These are phyloP conservation scores for Stichopus horrens DNA, from an alignment of 53 echinoderm and acorn worm genomes.

Conservation along the genomic window DNA sequence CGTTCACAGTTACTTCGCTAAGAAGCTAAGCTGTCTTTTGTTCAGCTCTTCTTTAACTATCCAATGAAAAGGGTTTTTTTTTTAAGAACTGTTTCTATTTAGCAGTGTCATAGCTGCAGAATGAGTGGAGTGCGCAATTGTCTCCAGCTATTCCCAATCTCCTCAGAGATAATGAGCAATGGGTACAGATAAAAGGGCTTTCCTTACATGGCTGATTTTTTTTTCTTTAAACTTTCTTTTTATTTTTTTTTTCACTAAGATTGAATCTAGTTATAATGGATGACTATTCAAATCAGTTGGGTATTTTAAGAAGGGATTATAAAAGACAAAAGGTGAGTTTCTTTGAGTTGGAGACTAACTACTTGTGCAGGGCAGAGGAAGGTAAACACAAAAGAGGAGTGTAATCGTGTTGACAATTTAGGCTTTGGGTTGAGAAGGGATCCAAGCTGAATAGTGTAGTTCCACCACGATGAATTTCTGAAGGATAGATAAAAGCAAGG, in stretches of 20 bases:
- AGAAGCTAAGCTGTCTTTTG: conserved; percentile 48
- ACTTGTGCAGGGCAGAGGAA: conserved; percentile 13
- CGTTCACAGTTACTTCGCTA: conserved; percentile 45
- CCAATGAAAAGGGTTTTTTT: conserved; percentile 21
- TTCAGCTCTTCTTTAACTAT: conserved; percentile 36
- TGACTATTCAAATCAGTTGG: conserved; percentile 37
- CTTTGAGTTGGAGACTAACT: conserved; percentile 32
- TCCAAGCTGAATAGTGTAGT: background rate
- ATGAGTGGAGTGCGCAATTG: conserved; percentile 25
- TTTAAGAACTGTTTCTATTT: conserved; percentile 47
- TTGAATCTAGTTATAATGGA: conserved; percentile 34
- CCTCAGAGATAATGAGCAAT: conserved; percentile 33
- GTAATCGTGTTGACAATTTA: conserved; percentile 39
- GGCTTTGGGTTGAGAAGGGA: conserved; percentile 9
- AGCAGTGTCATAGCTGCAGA: conserved; percentile 35
- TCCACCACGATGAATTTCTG: background rate
- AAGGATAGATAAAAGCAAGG: background rate
- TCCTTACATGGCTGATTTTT: conserved; percentile 39
- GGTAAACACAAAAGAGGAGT: conserved; percentile 29
- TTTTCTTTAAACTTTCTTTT: conserved; percentile 34
- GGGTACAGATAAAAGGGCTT: conserved; percentile 24
- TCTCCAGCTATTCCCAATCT: conserved; percentile 30
- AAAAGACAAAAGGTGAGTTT: conserved; percentile 33
- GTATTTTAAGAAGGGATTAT: conserved; percentile 40
- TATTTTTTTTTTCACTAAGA: conserved; percentile 15